Percentiles rank a stretch among this genome's conserved stretches.
phyloP scores from a whole-genome alignment of 2,797 vertebrate genomes.

The Phalanger gymnotis region DNA sequence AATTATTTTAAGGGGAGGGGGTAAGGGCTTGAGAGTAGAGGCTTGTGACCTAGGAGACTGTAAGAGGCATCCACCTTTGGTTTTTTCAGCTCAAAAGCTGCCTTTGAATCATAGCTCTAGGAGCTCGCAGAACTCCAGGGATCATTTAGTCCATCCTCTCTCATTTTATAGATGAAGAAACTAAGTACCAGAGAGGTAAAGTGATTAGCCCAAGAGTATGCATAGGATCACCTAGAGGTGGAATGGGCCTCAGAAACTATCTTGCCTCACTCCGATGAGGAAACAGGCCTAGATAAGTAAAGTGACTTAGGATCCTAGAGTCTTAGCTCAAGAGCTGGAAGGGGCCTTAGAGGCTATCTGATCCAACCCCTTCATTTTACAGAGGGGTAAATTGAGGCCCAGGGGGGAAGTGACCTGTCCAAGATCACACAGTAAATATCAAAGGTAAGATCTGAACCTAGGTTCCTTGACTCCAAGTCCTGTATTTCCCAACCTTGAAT shows the following conservation, averaged over 20 bases:
- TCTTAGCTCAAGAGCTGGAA: background rate
- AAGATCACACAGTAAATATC: background rate
- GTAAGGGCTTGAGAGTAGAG: conserved; percentile 20
- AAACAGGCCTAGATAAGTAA: background rate
- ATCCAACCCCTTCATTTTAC: background rate
- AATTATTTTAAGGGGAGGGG: conserved; percentile 19
- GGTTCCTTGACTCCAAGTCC: background rate
- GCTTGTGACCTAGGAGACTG: conserved; percentile 21
- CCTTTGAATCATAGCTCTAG: background rate
- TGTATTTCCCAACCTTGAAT: conserved; percentile 43
- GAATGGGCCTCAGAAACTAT: background rate
- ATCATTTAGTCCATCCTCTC: no score
- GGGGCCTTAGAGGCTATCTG: background rate
- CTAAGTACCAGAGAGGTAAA: no score
- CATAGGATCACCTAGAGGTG: background rate
- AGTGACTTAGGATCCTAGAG: background rate
- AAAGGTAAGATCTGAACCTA: background rate
- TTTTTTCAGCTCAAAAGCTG: conserved; percentile 46
- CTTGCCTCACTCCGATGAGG: background rate
- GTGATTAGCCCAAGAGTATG: no score
- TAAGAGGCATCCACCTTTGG: conserved; percentile 42
- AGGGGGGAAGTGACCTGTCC: background rate
- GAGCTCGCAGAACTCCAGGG: background rate
- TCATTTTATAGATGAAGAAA: no score
- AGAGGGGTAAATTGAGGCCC: background rate